These are phyloP conservation scores for Carassius carassius DNA, from an alignment of 2,113 vertebrate species.

Conservation along the genomic window DNA sequence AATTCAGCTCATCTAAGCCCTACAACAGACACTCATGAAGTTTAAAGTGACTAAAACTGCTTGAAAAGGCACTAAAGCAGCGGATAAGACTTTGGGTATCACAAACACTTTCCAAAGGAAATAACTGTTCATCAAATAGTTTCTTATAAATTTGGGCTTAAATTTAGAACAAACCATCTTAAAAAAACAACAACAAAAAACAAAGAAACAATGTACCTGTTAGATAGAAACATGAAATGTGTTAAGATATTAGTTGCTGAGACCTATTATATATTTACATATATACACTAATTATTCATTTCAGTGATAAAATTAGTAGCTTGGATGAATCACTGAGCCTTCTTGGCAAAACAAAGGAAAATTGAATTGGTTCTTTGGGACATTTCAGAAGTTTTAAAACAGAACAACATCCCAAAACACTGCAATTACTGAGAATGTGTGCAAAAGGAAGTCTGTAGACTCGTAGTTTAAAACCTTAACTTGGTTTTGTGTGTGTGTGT, in stretches of 20 bases:
- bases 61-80: background rate
- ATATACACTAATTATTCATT: slow-evolving; percentile 40
- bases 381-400: background rate
- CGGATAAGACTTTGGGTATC: too few relatives aligned
- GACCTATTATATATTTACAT: background rate
- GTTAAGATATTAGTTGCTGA: background rate
- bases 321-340: slow-evolving; percentile 3
- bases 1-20: background rate
- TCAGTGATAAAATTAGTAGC: slow-evolving; percentile 59
- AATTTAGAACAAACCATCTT: too few relatives aligned
- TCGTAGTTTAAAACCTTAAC: background rate
- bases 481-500: background rate
- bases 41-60: slow-evolving; percentile 4
- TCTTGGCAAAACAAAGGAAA: slow-evolving; percentile 19
- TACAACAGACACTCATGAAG: slow-evolving; percentile 10
- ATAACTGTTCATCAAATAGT: too few relatives aligned
- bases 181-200: too few relatives aligned
- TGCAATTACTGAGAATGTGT: background rate
- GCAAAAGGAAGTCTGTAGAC: background rate
- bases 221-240: too few relatives aligned
- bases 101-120: background rate
- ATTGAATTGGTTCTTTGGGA: slow-evolving; percentile 31
- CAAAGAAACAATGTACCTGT: background rate
- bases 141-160: too few relatives aligned
- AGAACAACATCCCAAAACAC: background rate